Evolutionary conservation across 2,113 vertebrate genomes (phyloP).

Genomic region (Panthera leo): DNA sequence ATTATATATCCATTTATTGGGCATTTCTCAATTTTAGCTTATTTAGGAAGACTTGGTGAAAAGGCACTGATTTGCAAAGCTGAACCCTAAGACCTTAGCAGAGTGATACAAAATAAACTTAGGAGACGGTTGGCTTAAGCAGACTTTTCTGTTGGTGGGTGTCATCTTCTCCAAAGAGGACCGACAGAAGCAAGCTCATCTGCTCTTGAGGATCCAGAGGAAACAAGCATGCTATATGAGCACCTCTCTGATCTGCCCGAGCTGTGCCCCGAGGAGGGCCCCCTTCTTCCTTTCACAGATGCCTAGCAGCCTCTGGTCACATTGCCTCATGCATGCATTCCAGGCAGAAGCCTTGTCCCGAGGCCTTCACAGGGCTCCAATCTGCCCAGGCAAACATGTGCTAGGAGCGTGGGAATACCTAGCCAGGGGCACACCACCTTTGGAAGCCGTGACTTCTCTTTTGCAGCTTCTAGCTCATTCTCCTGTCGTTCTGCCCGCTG

Average conservation of each 20-base stretch:
- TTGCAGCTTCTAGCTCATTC: neutral
- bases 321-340: neutral
- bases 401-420: neutral
- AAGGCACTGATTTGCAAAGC: neutral
- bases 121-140: neutral
- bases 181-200: neutral
- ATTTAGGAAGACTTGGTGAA: slow-evolving; percentile 8
- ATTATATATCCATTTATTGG: neutral
- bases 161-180: neutral
- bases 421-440: neutral
- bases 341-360: neutral
- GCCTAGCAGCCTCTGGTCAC: neutral
- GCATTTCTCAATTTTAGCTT: neutral
- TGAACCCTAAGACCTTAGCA: neutral
- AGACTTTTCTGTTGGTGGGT: neutral
- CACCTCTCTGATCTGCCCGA: neutral
- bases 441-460: neutral
- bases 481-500: neutral
- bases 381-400: neutral
- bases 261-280: neutral
- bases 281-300: neutral
- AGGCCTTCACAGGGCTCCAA: neutral
- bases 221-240: neutral
- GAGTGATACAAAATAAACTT: neutral
- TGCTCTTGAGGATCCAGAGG: neutral